Conservation (phyloP, 2,888 invertebrate genomes). For the Drosophila anomelani region DNA sequence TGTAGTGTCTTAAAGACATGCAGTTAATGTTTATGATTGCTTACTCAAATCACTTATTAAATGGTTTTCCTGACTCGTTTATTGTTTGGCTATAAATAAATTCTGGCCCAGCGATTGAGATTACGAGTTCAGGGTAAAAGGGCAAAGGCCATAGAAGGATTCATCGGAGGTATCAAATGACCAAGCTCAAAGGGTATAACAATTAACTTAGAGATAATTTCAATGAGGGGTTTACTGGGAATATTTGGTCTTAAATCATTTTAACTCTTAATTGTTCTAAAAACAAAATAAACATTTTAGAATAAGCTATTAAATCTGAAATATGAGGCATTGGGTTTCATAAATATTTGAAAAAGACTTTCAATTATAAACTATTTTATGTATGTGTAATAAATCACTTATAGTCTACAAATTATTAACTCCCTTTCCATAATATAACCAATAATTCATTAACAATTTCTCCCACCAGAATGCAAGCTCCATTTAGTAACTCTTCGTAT, state of each 20-base stretch:
- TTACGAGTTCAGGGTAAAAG: constrained; percentile 1
- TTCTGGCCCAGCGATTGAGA: constrained; percentile 15
- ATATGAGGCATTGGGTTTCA: neutral
- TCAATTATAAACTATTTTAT: too few species aligned
- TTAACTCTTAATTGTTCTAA: neutral
- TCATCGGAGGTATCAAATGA: constrained; percentile 4
- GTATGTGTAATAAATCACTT: neutral
- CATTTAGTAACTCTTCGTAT: neutral
- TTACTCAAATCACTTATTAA: constrained; percentile 65
- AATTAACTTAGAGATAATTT: constrained; percentile 9
- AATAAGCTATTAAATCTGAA: neutral
- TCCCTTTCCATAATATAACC: neutral
- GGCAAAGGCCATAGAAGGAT: neutral
- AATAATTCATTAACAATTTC: neutral
- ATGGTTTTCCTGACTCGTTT: constrained; percentile 41
- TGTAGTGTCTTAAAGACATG: constrained; percentile 52
- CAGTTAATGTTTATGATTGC: constrained; percentile 62
- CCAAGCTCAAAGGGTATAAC: constrained; percentile 4
- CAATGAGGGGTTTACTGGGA: neutral
- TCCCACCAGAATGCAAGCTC: neutral
- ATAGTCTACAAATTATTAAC: neutral
- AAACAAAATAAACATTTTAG: neutral
- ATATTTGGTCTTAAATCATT: neutral
- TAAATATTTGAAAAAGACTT: neutral
- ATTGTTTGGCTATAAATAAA: constrained; percentile 43